Conservation (phyloP, 2,888 invertebrate genomes). For the Eupithecia abbreviata region DNA sequence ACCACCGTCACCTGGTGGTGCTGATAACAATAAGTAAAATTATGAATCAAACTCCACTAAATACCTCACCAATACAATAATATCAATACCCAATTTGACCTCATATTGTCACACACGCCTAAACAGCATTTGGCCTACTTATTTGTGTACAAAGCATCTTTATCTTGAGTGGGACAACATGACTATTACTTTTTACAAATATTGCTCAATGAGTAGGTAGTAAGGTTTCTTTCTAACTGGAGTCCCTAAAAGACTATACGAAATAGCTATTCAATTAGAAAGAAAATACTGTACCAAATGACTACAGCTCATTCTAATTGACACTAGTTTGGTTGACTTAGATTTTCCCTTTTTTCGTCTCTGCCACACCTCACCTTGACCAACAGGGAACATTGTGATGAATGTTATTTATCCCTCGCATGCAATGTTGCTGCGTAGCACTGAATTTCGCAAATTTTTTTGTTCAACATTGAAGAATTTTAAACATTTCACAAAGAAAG, state of each 20-base stretch:
- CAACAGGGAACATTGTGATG: constrained; percentile 47
- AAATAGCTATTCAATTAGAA: neutral
- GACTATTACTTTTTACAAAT: constrained; percentile 5
- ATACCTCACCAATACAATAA: neutral
- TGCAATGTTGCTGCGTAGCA: constrained; percentile 41
- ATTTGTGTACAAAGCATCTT: constrained; percentile 29
- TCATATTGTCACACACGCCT: constrained; percentile 25
- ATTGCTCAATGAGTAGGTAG: neutral
- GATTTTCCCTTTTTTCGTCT: constrained; percentile 15
- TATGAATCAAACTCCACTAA: neutral
- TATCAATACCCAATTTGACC: constrained; percentile 18
- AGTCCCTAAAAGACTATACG: neutral
- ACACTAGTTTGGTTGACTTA: constrained; percentile 22
- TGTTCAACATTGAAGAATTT: constrained; percentile 41
- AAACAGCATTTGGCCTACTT: constrained; percentile 35
- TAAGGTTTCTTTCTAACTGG: neutral
- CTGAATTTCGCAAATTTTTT: constrained; percentile 37
- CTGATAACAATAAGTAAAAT: constrained; percentile 29
- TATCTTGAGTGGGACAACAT: constrained; percentile 28
- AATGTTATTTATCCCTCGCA: constrained; percentile 43
- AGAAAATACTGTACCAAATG: neutral
- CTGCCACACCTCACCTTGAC: constrained; percentile 45
- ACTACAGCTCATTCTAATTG: constrained; percentile 7
- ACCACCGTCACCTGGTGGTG: constrained; percentile 55
- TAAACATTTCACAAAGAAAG: constrained; percentile 44